Percentiles rank a stretch among this genome's conserved stretches.
These are phyloP conservation scores for Osmerus eperlanus DNA, from an alignment of 2,113 vertebrate genomes.

Conservation along the genomic window DNA sequence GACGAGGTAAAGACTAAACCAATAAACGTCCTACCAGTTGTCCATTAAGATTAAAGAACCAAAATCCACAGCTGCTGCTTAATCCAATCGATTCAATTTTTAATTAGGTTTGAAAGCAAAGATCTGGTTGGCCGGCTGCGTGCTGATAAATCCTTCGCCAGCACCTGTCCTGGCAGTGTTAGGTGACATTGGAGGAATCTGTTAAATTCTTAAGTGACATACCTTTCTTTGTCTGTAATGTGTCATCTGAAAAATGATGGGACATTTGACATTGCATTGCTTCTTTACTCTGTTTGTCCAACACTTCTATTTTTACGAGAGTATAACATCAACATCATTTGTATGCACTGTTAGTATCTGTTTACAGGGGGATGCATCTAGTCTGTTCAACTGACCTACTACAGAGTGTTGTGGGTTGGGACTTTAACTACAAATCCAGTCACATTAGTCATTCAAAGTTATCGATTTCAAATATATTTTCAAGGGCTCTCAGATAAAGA, in stretches of 20 bases:
- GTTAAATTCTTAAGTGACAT: not conserved
- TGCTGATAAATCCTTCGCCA: slow-evolving; percentile 30
- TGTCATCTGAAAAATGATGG: not conserved
- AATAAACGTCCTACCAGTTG: slow-evolving; percentile 35
- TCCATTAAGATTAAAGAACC: slow-evolving; percentile 32
- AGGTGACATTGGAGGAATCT: slow-evolving; percentile 13
- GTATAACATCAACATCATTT: no score
- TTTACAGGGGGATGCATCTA: no score
- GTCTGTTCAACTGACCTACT: not conserved
- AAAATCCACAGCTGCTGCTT: slow-evolving; percentile 36
- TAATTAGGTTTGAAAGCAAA: slow-evolving; percentile 53
- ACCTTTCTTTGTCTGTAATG: not conserved
- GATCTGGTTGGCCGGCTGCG: slow-evolving; percentile 16
- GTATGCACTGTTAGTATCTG: no score
- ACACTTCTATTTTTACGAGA: no score
- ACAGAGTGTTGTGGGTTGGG: not conserved
- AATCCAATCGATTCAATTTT: slow-evolving; percentile 47
- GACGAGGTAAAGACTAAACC: slow-evolving; percentile 1
- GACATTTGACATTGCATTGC: not conserved
- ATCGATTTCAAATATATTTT: slow-evolving; percentile 22
- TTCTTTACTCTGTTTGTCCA: not conserved
- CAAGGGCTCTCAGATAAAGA: slow-evolving; percentile 5
- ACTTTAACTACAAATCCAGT: not conserved
- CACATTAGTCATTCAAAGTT: slow-evolving; percentile 1
- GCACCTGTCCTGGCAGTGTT: slow-evolving; percentile 30